Evolutionary conservation across 2,797 vertebrate genomes (phyloP).

Genomic region (Neoniphon sammara): DNA sequence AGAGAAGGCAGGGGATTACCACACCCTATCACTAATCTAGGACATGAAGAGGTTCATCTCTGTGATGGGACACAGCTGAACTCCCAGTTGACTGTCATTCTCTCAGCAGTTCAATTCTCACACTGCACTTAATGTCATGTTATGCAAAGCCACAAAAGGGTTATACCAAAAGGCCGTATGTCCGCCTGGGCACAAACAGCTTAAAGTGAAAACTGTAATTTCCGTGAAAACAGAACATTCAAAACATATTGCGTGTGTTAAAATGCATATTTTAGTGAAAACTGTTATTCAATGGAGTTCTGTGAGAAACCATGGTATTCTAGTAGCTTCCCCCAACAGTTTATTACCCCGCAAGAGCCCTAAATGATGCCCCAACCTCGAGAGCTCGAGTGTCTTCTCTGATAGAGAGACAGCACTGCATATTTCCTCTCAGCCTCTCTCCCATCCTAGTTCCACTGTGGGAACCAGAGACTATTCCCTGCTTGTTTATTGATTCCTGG

Average conservation of each 20-base stretch:
- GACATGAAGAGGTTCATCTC: slow-evolving; percentile 9
- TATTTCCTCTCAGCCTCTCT: slow-evolving; percentile 65
- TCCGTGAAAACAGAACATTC: background rate
- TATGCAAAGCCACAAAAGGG: slow-evolving; percentile 5
- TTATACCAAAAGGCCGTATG: background rate
- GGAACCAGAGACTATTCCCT: slow-evolving; percentile 55
- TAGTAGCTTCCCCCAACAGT: slow-evolving; percentile 46
- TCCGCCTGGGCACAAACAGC: background rate
- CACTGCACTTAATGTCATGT: background rate
- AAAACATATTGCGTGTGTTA: background rate
- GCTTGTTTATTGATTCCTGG: slow-evolving; percentile 70
- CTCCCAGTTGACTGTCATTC: slow-evolving; percentile 9
- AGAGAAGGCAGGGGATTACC: slow-evolving; percentile 34
- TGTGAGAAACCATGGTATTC: background rate
- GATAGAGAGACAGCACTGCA: slow-evolving; percentile 31
- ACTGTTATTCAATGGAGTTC: background rate
- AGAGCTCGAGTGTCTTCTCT: slow-evolving; percentile 32
- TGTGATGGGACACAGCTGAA: slow-evolving; percentile 9
- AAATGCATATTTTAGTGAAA: background rate
- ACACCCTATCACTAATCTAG: slow-evolving; percentile 11
- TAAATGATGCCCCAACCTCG: background rate
- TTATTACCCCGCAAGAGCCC: slow-evolving; percentile 36
- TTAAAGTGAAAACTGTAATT: background rate
- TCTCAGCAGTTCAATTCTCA: background rate
- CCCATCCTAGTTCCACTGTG: slow-evolving; percentile 67